Base-by-base conservation (phyloP, 2,113 vertebrate species). In the Candoia aspera region DNA sequence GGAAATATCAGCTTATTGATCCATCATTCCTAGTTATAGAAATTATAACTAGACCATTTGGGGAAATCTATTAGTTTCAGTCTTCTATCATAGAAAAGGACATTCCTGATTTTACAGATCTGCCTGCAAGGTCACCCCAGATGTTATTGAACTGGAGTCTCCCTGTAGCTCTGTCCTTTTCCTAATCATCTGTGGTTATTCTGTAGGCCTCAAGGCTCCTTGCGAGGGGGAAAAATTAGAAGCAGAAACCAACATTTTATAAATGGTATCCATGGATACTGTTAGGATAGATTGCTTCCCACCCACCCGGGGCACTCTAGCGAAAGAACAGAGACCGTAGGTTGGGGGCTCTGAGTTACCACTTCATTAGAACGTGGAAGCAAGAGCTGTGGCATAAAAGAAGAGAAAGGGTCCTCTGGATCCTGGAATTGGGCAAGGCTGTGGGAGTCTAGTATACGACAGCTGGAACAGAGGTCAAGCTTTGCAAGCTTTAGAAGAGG, bases 181-280 rank as follows among this genome's bases (percentile, higher is more conserved):
- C 57, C 33, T 87, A 68, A 55, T 57, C n/a, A 84, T 84, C 49
- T 60, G 58, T 29, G 29, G 21, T 84, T 84, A 73, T 87, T 84
- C 87, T 54, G n/a, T 89, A 64, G 91, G 87, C 87, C 91, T 64
- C 57, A 54, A 55, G 58, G 49, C 73, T 89, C 73, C 23, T 89
- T 37, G 55, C 23, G 2, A 49, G 23, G n/a, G 29, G 2, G 58
- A 24, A 37, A 29, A 46, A 60, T 86, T 64, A 68, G 62, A 92
- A 84, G 58, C 91, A 55, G 21, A 33, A 62, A 64, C 57, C 57
- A 89, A 84, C 79, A 64, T 85, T 84, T 88, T 89, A 68, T 84
- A 92, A 92, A 89, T 89, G 87, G 87, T 92, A 55, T 92, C 91
- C 79, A 92, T 92, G 87, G 91, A 89, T 92, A 92, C 87, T 55